phyloP scores from a whole-genome alignment of 30 jellyfish, hydroid and myxozoan species.

The Aurelia coerulea region DNA sequence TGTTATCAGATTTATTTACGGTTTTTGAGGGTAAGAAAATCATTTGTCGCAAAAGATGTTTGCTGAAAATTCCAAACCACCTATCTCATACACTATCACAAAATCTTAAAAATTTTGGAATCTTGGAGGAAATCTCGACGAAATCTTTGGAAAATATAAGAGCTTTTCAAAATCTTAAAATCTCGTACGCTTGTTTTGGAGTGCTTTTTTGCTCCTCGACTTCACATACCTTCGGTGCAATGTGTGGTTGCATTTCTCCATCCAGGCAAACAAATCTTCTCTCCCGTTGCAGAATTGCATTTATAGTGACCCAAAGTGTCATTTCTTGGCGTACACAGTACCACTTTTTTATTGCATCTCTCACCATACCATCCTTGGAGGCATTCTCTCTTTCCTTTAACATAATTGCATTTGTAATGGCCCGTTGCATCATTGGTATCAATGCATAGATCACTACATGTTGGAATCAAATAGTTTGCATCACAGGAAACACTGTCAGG shows the following conservation, averaged over 20 bases:
- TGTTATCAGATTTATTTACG: too few species aligned
- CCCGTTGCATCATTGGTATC: constrained; percentile 59
- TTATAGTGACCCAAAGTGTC: constrained; percentile 67
- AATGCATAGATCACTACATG: constrained; percentile 65
- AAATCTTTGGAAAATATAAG: too few species aligned
- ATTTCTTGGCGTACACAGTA: constrained; percentile 46
- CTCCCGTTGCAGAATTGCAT: constrained; percentile 53
- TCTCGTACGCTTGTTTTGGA: too few species aligned
- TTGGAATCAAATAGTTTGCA: constrained; percentile 51
- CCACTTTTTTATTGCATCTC: constrained; percentile 5
- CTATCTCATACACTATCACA: too few species aligned
- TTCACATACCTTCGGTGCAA: constrained; percentile 59
- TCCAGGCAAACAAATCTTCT: constrained; percentile 67
- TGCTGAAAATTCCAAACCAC: too few species aligned
- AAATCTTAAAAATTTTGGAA: too few species aligned
- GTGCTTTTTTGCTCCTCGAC: too few species aligned
- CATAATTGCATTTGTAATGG: constrained; percentile 65
- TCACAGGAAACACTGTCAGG: constrained; percentile 49
- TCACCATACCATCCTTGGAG: constrained; percentile 66
- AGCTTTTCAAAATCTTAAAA: too few species aligned
- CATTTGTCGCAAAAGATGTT: too few species aligned
- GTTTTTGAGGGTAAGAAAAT: too few species aligned
- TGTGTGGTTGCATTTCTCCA: constrained; percentile 52
- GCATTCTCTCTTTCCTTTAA: constrained; percentile 53
- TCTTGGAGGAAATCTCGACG: too few species aligned